Conservation (phyloP, 2,888 invertebrate genomes). For the Epinotia ramella region DNA sequence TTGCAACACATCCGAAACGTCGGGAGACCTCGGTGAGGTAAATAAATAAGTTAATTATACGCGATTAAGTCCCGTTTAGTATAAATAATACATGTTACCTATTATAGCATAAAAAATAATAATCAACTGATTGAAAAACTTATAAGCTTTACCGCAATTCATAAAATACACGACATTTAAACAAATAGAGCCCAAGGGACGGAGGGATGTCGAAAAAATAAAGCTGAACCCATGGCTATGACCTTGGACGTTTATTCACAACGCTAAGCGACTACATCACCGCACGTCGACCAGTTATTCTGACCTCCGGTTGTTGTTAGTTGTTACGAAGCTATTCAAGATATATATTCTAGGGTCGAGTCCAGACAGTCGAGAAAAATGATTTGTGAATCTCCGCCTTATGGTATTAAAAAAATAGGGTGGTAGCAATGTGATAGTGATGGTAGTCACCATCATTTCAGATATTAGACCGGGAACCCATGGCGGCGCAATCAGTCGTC, state of each 20-base stretch:
- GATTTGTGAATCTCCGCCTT: background rate
- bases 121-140: slow-evolving; percentile 3
- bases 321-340: background rate
- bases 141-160: slow-evolving; percentile 3
- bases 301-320: background rate
- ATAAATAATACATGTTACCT: too few species aligned
- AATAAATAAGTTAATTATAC: too few species aligned
- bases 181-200: slow-evolving; percentile 22
- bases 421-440: too few species aligned
- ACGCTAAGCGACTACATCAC: background rate
- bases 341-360: background rate
- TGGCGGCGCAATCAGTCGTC: too few species aligned
- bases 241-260: background rate
- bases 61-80: too few species aligned
- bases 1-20: too few species aligned
- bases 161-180: slow-evolving; percentile 5
- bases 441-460: too few species aligned
- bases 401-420: slow-evolving; percentile 31
- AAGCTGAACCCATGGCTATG: background rate
- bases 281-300: background rate
- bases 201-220: background rate
- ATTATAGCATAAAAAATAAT: background rate
- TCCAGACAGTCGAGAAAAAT: background rate
- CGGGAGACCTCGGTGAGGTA: too few species aligned
- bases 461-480: too few species aligned